Evolutionary conservation across 1,140 invertebrate species (phyloP).

Genomic region (Anagrus nilaparvatae): DNA sequence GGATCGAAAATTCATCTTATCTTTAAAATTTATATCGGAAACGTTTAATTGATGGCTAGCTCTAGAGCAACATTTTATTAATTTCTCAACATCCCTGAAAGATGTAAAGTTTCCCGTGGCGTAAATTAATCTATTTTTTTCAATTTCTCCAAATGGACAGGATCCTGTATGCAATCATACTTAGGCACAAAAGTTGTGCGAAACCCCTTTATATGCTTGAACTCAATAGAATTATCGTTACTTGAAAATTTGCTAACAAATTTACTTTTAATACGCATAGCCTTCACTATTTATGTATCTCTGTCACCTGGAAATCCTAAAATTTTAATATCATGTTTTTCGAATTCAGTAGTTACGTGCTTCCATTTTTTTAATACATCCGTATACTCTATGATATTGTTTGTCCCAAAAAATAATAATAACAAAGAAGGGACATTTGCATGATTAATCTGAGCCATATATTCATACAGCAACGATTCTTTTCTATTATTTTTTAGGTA

Average conservation of each 20-base stretch:
- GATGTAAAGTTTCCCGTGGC: too few relatives aligned
- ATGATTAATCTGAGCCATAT: conserved; percentile 15
- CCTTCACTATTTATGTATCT: conserved; percentile 16
- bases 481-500: conserved; percentile 9
- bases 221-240: too few relatives aligned
- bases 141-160: conserved; percentile 14
- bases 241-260: too few relatives aligned
- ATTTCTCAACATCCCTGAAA: too few relatives aligned
- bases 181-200: conserved; percentile 8
- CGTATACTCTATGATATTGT: conserved; percentile 14
- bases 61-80: too few relatives aligned
- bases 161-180: conserved; percentile 11
- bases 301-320: conserved; percentile 15
- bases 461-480: conserved; percentile 13
- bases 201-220: conserved; percentile 7
- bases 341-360: conserved; percentile 4
- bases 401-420: conserved; percentile 14
- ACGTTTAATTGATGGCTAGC: background rate
- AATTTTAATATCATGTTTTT: conserved; percentile 15
- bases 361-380: conserved; percentile 12
- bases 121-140: too few relatives aligned
- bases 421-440: conserved; percentile 11
- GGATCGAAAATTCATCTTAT: too few relatives aligned
- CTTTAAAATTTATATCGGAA: too few relatives aligned
- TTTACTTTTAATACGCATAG: too few relatives aligned